Evolutionary conservation across 2,888 invertebrate genomes (phyloP).

Genomic region (Xylota sylvarum): DNA sequence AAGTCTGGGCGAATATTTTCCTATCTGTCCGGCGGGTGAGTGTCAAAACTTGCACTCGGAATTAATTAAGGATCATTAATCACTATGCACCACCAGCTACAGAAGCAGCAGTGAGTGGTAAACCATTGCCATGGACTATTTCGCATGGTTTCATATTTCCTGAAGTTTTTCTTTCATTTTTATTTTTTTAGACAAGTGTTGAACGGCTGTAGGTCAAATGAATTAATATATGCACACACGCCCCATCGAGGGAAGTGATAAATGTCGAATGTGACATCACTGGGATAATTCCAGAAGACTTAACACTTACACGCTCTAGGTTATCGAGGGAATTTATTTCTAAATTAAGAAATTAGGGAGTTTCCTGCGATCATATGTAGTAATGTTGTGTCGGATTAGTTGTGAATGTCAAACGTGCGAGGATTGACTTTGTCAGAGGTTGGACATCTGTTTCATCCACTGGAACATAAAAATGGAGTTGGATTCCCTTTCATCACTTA

Average conservation of each 20-base stretch:
- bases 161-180: background rate
- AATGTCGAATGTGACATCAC: conserved; percentile 53
- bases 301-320: conserved; percentile 40
- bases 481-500: background rate
- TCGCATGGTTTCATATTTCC: conserved; percentile 69
- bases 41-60: conserved; percentile 68
- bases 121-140: conserved; percentile 61
- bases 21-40: conserved; percentile 46
- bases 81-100: conserved; percentile 38
- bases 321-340: conserved; percentile 20
- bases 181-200: conserved; percentile 15
- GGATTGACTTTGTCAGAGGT: conserved; percentile 3
- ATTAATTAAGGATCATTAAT: conserved; percentile 74
- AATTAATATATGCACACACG: conserved; percentile 20
- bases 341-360: conserved; percentile 26
- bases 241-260: conserved; percentile 37
- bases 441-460: conserved; percentile 21
- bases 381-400: conserved; percentile 18
- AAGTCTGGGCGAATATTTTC: conserved; percentile 44
- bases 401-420: conserved; percentile 37
- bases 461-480: background rate
- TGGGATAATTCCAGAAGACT: conserved; percentile 41
- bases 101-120: conserved; percentile 3
- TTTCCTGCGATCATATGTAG: background rate
- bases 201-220: conserved; percentile 58